Base-by-base conservation (phyloP, 2,797 vertebrate genomes). In the Holocentrus rufus region DNA sequence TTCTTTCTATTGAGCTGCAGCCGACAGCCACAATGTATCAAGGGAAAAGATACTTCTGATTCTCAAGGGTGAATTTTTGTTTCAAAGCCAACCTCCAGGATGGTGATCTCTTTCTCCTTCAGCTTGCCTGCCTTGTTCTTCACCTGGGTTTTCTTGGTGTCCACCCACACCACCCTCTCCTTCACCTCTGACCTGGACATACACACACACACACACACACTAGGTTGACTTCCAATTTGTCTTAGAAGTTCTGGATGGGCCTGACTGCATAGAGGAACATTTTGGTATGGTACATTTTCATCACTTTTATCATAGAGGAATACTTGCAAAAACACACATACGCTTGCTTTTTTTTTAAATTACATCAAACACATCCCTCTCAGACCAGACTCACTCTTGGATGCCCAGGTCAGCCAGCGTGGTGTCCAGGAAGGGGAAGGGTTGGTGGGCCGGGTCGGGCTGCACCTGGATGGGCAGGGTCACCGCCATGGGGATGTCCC, bases 131-230 rank as follows among this genome's bases (percentile, higher is more conserved):
- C 76, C 75, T 90, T 94, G 83, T 87, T 93, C 80, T 92, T 93
- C 20, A 95, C 90, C 79, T 86, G 84, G 0, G 93, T 94, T 72
- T 92, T 92, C 77, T 91, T 95, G 50, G 86, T 92, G 87, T 95
- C 94, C 0, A 94, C 90, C 93, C 92, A 95, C 52, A 95, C 92
- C 64, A 94, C 91, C 58, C 89, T 90, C 86, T 95, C 94, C 86
- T 93, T 93, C 57, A 95, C 92, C 8, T 93, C 90, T 25, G 93
- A 93, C 86, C 94, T 95, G 70, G 6, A 76, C 20, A 61, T 66
- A 79, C 69, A 76, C 3, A 64, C 25, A 68, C 44, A 11, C 44
- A 71, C 22, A 46, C 15, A 72, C 14, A 50, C 57, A 47, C 36
- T 18, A 25, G 22, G 49, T 39, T 6, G 6, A 13, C 18, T 27